These are phyloP conservation scores for Cladopsammia gracilis DNA, from an alignment of 64 coral and sea anemone species.

Conservation along the genomic window DNA sequence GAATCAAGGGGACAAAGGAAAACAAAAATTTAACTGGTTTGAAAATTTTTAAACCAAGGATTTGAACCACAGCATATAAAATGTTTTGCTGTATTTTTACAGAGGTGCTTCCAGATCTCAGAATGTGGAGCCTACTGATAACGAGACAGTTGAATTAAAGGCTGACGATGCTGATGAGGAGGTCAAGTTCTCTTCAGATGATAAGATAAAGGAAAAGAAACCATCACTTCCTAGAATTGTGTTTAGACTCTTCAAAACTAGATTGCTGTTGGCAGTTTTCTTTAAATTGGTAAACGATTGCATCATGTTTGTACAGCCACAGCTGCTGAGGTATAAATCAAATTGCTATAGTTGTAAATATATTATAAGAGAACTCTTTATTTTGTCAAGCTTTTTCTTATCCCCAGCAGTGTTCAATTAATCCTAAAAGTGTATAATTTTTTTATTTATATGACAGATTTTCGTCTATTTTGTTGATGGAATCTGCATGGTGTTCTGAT, in stretches of 20 bases:
- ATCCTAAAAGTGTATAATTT: too few relatives aligned
- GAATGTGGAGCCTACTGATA: constrained; percentile 51
- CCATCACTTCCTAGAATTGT: constrained; percentile 78
- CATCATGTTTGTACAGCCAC: constrained; percentile 82
- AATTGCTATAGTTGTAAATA: too few relatives aligned
- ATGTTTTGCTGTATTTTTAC: background rate
- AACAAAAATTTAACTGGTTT: too few relatives aligned
- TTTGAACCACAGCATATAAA: background rate
- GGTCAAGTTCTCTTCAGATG: constrained; percentile 71
- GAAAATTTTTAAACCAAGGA: too few relatives aligned
- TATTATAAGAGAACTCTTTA: too few relatives aligned
- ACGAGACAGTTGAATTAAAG: constrained; percentile 56
- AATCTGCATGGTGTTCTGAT: too few relatives aligned
- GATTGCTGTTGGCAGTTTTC: constrained; percentile 61
- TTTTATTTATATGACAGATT: too few relatives aligned
- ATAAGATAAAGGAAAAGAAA: constrained; percentile 43
- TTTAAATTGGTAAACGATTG: constrained; percentile 70
- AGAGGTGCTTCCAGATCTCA: background rate
- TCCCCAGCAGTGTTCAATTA: too few relatives aligned
- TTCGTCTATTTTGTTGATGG: too few relatives aligned
- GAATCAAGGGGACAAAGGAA: too few relatives aligned
- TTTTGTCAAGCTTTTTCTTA: too few relatives aligned
- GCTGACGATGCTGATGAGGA: constrained; percentile 72
- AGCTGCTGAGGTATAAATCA: constrained; percentile 36
- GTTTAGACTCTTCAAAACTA: constrained; percentile 42